Conservation (phyloP, 2,797 vertebrate species). For the Limosa lapponica region DNA sequence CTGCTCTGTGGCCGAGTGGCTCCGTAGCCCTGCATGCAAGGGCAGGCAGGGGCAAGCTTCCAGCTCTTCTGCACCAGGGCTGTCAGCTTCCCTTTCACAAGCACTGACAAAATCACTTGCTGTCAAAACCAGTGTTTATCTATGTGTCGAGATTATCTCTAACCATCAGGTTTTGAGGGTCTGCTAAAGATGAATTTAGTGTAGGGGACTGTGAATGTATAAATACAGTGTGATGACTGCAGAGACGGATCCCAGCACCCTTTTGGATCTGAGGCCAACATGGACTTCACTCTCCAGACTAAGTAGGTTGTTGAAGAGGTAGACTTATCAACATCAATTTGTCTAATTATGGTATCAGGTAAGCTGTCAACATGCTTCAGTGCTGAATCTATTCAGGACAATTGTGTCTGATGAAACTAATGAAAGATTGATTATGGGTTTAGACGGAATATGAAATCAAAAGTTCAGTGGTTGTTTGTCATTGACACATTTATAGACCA, state of each 20-base stretch:
- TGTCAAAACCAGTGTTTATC: background rate
- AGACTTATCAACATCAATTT: background rate
- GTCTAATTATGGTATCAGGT: background rate
- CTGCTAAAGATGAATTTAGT: background rate
- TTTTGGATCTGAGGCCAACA: background rate
- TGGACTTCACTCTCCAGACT: background rate
- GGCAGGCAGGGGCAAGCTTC: background rate
- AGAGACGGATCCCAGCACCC: background rate
- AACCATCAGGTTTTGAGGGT: background rate
- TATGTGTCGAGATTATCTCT: background rate
- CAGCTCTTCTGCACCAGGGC: background rate
- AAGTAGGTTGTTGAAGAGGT: background rate
- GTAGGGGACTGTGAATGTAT: rapidly evolving
- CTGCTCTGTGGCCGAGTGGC: background rate
- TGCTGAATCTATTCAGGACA: background rate
- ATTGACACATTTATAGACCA: background rate
- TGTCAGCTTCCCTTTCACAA: background rate
- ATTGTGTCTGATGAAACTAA: background rate
- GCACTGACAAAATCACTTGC: background rate
- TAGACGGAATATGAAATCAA: background rate
- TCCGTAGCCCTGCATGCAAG: background rate
- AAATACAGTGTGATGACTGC: background rate
- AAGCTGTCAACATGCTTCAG: background rate
- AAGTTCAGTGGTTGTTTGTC: background rate
- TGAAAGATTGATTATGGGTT: background rate